These are phyloP conservation scores for Catharus fuscescens DNA, from an alignment of 2,113 vertebrate genomes.

Conservation along the genomic window DNA sequence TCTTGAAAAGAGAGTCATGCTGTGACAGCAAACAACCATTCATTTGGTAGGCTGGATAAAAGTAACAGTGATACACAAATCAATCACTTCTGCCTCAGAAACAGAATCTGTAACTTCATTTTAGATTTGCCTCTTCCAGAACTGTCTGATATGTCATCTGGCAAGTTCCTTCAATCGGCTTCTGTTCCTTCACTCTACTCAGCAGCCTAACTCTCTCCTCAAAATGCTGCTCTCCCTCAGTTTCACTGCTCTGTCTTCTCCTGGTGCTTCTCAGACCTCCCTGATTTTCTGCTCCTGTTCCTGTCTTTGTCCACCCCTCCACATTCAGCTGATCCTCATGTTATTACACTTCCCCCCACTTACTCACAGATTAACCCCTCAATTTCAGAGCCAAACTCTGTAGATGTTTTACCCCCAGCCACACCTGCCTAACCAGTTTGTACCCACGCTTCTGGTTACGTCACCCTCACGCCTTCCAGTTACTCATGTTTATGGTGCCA, in stretches of 20 bases:
- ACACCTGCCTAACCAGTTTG: constrained; percentile 27
- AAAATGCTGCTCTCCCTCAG: background rate
- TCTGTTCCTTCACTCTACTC: background rate
- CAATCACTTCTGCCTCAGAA: background rate
- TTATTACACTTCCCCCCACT: background rate
- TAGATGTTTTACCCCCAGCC: background rate
- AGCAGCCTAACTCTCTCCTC: background rate
- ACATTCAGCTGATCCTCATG: background rate
- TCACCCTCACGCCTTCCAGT: background rate
- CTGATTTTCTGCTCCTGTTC: background rate
- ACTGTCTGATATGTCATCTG: background rate
- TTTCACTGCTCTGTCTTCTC: background rate
- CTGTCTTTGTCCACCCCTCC: background rate
- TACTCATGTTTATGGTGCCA: background rate
- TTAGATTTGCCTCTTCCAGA: background rate
- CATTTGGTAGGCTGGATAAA: background rate
- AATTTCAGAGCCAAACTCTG: background rate
- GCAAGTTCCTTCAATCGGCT: background rate
- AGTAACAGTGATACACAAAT: background rate
- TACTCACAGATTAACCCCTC: background rate
- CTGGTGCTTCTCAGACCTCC: background rate
- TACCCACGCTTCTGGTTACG: background rate
- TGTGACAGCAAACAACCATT: background rate
- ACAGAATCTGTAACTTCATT: background rate
- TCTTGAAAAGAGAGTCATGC: background rate